These are phyloP conservation scores for Limnephilus marmoratus DNA, from an alignment of 2,888 invertebrate genomes.

Conservation along the genomic window DNA sequence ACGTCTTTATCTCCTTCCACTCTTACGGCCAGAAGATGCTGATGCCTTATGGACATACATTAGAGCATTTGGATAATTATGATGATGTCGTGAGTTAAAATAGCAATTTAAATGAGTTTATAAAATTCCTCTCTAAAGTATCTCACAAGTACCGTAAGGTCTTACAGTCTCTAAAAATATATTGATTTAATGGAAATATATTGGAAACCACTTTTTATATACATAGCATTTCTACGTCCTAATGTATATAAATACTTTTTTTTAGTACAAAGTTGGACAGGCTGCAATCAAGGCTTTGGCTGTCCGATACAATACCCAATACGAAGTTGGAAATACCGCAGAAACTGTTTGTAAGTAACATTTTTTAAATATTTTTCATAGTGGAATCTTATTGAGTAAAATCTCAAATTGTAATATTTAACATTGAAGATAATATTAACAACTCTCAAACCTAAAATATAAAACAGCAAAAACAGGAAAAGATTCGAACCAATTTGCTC, in stretches of 20 bases:
- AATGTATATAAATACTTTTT: slow-evolving; percentile 50
- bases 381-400: not conserved
- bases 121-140: not conserved
- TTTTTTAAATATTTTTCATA: not conserved
- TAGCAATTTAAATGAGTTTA: not conserved
- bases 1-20: slow-evolving; percentile 78
- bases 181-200: not conserved
- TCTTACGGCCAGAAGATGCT: slow-evolving; percentile 77
- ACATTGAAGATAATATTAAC: too few species aligned
- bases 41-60: slow-evolving; percentile 74
- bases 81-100: slow-evolving; percentile 71
- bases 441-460: too few species aligned
- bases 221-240: not conserved
- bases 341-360: slow-evolving; percentile 76
- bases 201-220: not conserved
- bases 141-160: not conserved
- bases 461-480: too few species aligned
- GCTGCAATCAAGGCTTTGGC: slow-evolving; percentile 76
- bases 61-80: slow-evolving; percentile 70
- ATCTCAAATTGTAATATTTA: not conserved
- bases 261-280: slow-evolving; percentile 74
- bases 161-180: not conserved
- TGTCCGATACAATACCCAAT: slow-evolving; percentile 78
- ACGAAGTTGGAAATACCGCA: slow-evolving; percentile 79
- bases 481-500: too few species aligned